Conservation (phyloP, 2,888 invertebrate genomes). For the Leistus spinibarbis region DNA sequence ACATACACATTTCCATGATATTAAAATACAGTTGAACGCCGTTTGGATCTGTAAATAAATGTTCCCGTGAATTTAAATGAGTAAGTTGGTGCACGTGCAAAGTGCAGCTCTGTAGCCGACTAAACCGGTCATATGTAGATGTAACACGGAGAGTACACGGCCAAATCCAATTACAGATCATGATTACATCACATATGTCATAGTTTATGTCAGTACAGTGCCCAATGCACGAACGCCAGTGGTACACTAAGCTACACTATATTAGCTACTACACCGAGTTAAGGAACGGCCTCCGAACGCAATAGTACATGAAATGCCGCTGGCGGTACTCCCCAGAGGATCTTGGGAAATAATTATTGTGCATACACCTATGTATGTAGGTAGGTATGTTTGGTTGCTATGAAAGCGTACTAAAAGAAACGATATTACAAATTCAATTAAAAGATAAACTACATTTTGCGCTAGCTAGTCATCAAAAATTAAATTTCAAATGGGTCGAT, state of each 20-base stretch:
- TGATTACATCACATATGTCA: conserved; percentile 39
- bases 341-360: not conserved
- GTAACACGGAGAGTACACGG: conserved; percentile 20
- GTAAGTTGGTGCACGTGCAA: not conserved
- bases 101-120: not conserved
- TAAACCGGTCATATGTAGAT: conserved; percentile 24
- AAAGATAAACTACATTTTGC: not conserved
- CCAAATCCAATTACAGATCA: conserved; percentile 37
- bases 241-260: not conserved
- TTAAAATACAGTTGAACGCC: not conserved
- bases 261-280: not conserved
- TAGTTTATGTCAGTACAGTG: conserved; percentile 36
- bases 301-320: not conserved
- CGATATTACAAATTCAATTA: not conserved
- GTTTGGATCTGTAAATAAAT: not conserved
- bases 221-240: not conserved
- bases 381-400: no score
- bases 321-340: not conserved
- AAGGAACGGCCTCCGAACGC: not conserved
- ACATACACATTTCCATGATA: no score
- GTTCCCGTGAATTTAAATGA: not conserved
- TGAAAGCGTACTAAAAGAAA: not conserved
- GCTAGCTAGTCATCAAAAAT: no score
- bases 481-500: no score
- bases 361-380: not conserved